Evolutionary conservation across 2,113 vertebrate species (phyloP), one percentile per base, ranked within the genome.

Genomic region (Apteryx mantelli): DNA sequence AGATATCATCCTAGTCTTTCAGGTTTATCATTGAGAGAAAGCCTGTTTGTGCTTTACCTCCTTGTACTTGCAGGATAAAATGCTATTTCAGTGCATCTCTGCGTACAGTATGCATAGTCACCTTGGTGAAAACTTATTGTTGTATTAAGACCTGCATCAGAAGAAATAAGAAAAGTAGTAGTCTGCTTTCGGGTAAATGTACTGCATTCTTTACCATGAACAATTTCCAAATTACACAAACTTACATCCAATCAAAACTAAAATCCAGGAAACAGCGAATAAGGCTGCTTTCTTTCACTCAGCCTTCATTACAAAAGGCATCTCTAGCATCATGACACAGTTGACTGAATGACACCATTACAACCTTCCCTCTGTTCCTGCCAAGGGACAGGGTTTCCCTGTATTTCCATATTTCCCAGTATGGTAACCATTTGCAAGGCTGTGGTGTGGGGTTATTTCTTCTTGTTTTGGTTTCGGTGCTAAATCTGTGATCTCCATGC

Each of bases 1-100:
- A 86, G 90, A n/a, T 94, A 93, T 21, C 86, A 68, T 64, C 90
- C 96, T 58, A 60, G 88, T 96, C 86, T 91, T 75, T 93, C 97
- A 97, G 96, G 95, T 97, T 94, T 78, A 55, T 68, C 56, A 1
- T 71, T 61, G 78, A 50, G 84, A 91, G 86, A 70, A 70, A 91
- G 77, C 26, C 74, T 42, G 32, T 75, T 70, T 58, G 52, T 1
- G 11, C 89, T 85, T 70, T 58, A 52, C 78, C 82, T 73, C 78
- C 61, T 44, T 2, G 25, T 20, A 12, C 80, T 36, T 1, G 6
- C 66, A 32, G 9, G 88, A 65, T 73, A 38, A 90, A 88, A 91
- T 22, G 26, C 44, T 50, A 2, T 77, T 36, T 50, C 4, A 0
- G 46, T 14, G 13, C 48, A n/a, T 32, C 53, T 26, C 46, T 4